Base-by-base conservation (phyloP, 2,797 vertebrate genomes). In the Liasis olivaceus region DNA sequence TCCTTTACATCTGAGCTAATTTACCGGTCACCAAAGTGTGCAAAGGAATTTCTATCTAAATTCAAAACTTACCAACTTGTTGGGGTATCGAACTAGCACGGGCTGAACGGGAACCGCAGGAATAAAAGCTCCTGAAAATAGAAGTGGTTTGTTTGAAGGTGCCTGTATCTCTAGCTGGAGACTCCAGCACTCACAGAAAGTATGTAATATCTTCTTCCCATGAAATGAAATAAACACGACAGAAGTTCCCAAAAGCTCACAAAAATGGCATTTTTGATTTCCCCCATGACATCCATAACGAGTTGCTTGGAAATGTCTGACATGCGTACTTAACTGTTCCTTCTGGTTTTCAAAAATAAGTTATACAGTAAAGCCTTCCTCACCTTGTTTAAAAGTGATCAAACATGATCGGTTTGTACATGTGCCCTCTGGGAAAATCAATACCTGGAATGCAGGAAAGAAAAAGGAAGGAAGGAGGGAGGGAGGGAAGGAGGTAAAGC, bases 321-420 rank as follows among this genome's bases (percentile, higher is more conserved):
- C 36, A 81, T 81, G 47, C 36, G 47, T 24, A 20, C 9, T 81
- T 36, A 81, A 12, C 9, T 81, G 9, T 47, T 81, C 36, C 20
- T 26, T 58, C 72, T 51, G 14, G 15, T 89, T 54, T 87, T 77
- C 64, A 26, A 9, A n/a, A 90, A 42, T 12, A 92, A 31, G 22
- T 22, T 26, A 86, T 31, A 1, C 0, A 1, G 92, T 87, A 95
- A 94, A 96, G 95, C 93, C 3, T 92, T 92, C 93, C 97, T 97
- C 95, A 99, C 99, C 99, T 98, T 98, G 99, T 97, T 99, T 99
- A 97, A 99, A 99, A 56, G 99, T 99, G 97, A 99, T 99, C 93
- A 99, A 98, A 98, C 99, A 99, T 28, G 99, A 98, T 36, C 99
- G 98, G 97, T 99, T 99, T 95, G 99, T 99, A 96, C 99, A 99